Conservation (phyloP, 2,797 vertebrate genomes). For the Carapus acus region DNA sequence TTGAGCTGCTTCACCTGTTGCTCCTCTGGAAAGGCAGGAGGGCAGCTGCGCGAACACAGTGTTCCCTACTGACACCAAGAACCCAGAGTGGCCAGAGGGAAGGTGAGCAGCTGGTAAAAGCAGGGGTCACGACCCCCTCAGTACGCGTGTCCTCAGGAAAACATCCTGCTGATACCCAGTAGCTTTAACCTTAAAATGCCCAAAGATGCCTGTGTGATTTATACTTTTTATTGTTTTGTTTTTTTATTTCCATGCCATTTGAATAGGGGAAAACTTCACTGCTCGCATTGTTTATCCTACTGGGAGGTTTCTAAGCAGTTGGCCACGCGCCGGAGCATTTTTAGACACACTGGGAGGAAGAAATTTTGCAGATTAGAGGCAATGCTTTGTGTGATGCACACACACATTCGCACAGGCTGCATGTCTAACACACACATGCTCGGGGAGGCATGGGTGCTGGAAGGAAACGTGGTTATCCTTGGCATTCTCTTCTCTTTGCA, state of each 20-base stretch:
- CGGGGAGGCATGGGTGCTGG: constrained; percentile 25
- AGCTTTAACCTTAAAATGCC: constrained; percentile 32
- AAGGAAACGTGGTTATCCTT: constrained; percentile 38
- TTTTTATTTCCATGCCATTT: constrained; percentile 28
- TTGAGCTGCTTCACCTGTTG: constrained; percentile 73
- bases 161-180: constrained; percentile 44
- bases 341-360: constrained; percentile 15
- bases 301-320: constrained; percentile 37
- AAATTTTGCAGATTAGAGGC: constrained; percentile 22
- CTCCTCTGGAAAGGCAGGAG: constrained; percentile 53
- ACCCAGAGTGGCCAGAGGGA: constrained; percentile 57
- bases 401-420: constrained; percentile 12
- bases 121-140: constrained; percentile 55
- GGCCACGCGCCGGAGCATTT: constrained; percentile 39
- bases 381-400: constrained; percentile 14
- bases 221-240: no score
- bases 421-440: constrained; percentile 3
- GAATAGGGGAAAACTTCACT: constrained; percentile 45
- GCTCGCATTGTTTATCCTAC: constrained; percentile 21
- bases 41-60: constrained; percentile 63
- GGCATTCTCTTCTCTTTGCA: constrained; percentile 24
- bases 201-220: constrained; percentile 27
- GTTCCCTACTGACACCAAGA: constrained; percentile 47
- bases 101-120: constrained; percentile 66
- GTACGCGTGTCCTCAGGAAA: constrained; percentile 54